A percentile compares a stretch with the other conserved stretches of the same genome.
phyloP scores from a whole-genome alignment of 2,113 vertebrate genomes.

The Chlorocebus sabaeus region DNA sequence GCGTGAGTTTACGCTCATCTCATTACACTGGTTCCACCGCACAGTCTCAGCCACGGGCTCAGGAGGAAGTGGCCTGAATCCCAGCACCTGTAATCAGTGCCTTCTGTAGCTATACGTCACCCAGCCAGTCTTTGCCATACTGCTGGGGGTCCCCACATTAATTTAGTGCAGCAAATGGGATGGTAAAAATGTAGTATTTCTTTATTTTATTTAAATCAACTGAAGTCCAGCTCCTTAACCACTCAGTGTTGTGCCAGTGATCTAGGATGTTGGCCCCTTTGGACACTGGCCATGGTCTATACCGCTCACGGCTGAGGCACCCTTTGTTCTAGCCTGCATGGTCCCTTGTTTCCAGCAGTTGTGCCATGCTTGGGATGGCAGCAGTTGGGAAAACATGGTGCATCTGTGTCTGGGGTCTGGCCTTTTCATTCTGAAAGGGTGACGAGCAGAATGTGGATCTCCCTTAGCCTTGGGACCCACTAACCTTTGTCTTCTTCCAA shows the following conservation, averaged over 20 bases:
- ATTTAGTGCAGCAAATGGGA: neutral
- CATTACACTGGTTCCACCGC: accelerated
- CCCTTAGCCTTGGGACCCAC: neutral
- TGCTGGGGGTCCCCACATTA: neutral
- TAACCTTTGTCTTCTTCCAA: neutral
- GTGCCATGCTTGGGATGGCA: too few relatives aligned
- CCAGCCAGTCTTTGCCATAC: neutral
- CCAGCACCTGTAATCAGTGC: neutral
- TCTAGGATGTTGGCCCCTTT: neutral
- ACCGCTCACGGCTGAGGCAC: too few relatives aligned
- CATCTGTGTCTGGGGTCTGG: too few relatives aligned
- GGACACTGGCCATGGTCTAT: neutral
- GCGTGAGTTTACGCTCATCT: neutral
- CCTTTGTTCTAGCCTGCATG: neutral
- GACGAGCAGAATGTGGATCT: neutral
- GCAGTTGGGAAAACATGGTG: neutral
- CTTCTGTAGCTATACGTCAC: neutral
- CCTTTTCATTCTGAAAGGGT: neutral
- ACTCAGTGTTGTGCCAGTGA: neutral
- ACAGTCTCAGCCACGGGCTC: neutral
- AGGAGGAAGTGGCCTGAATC: neutral
- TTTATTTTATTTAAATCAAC: neutral
- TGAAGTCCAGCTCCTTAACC: neutral
- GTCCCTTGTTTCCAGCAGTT: neutral
- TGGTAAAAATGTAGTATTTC: neutral